Conservation (phyloP, 2,113 vertebrate species). For the Gymnocephalus cernua region DNA sequence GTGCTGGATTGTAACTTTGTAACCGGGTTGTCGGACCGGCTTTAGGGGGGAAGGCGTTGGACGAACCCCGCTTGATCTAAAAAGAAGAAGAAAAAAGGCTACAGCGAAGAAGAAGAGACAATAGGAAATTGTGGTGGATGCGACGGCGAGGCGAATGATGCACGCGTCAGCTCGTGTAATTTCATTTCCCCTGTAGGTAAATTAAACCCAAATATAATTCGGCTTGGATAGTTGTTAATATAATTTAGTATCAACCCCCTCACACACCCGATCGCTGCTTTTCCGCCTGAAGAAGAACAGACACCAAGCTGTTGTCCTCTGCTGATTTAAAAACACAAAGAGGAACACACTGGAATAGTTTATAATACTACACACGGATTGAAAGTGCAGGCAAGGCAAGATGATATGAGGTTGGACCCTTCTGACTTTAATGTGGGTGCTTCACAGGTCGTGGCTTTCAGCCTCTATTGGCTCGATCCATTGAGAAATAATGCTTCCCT, state of each 20-base stretch:
- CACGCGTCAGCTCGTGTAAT: conserved; percentile 35
- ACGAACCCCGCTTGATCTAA: conserved; percentile 17
- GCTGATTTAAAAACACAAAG: conserved; percentile 1
- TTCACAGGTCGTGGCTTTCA: conserved; percentile 36
- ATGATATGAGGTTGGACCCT: conserved; percentile 30
- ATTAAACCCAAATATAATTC: conserved; percentile 29
- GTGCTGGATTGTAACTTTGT: conserved; percentile 39
- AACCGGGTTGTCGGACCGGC: conserved; percentile 6
- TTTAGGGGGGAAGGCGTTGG: conserved; percentile 4
- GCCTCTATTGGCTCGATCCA: conserved; percentile 65
- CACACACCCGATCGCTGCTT: background rate
- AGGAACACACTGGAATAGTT: background rate
- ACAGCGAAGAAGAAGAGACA: conserved; percentile 11
- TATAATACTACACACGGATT: background rate
- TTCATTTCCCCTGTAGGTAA: conserved; percentile 15
- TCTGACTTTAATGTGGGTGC: conserved; percentile 32
- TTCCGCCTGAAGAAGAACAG: background rate
- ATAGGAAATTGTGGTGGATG: conserved; percentile 23
- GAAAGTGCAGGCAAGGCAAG: conserved; percentile 10
- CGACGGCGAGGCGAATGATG: conserved; percentile 65
- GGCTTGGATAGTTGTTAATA: conserved; percentile 36
- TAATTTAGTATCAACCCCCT: conserved; percentile 26
- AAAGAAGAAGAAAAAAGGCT: background rate
- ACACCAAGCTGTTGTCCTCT: conserved; percentile 8
- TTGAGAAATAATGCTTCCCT: conserved; percentile 65